These are phyloP conservation scores for Ophion ellenae DNA, from an alignment of 2,888 invertebrate species.

Conservation along the genomic window DNA sequence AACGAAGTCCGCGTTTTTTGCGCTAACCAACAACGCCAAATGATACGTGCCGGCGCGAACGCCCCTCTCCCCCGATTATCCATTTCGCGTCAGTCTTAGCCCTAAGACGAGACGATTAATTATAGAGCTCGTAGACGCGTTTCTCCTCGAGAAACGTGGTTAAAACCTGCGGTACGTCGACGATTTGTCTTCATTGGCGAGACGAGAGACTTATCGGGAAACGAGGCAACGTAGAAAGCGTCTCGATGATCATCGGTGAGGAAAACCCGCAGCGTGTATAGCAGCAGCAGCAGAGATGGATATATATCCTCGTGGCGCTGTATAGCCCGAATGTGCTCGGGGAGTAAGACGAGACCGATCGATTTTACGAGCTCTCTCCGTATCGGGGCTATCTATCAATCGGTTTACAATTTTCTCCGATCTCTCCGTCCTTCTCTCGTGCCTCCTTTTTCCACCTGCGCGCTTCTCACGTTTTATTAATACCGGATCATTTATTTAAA, in stretches of 20 bases:
- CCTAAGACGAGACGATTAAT: slow-evolving; percentile 76
- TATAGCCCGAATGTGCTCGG: background rate
- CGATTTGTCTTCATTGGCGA: slow-evolving; percentile 81
- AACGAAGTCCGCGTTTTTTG: background rate
- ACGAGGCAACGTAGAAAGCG: slow-evolving; percentile 52
- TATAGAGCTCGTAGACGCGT: slow-evolving; percentile 67
- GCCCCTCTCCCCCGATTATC: slow-evolving; percentile 21
- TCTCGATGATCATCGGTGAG: slow-evolving; percentile 57
- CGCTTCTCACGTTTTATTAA: background rate
- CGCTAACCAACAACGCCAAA: slow-evolving; percentile 2
- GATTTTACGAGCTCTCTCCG: slow-evolving; percentile 33
- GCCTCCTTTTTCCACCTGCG: background rate
- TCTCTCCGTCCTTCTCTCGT: background rate
- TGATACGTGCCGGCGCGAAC: slow-evolving; percentile 12
- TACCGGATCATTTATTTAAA: slow-evolving; percentile 15
- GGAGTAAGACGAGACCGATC: slow-evolving; percentile 37
- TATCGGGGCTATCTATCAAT: slow-evolving; percentile 76
- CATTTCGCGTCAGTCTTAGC: slow-evolving; percentile 43
- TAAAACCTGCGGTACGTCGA: slow-evolving; percentile 74
- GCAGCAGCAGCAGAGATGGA: slow-evolving; percentile 42
- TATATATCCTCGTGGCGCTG: slow-evolving; percentile 17
- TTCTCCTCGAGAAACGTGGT: slow-evolving; percentile 43
- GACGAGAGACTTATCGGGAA: slow-evolving; percentile 75
- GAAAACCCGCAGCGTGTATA: background rate
- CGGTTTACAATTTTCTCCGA: slow-evolving; percentile 76